phyloP scores from a whole-genome alignment of 2,797 vertebrate genomes.

The Meda fulgida region DNA sequence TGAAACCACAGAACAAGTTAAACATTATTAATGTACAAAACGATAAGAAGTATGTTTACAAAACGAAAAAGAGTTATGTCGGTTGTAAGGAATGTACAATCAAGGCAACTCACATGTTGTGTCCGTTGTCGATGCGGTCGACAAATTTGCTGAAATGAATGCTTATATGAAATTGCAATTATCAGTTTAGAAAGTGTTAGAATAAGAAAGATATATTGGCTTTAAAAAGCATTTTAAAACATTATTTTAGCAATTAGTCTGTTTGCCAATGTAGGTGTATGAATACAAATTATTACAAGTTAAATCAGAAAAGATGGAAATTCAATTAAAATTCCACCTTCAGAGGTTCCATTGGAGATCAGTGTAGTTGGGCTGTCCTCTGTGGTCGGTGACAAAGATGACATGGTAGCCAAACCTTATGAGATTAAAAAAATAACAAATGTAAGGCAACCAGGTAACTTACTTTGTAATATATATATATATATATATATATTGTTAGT shows the following conservation, averaged over 20 bases:
- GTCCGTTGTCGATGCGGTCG: not conserved
- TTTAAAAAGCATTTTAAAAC: not conserved
- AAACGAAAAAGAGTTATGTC: not conserved
- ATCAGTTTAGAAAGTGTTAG: not conserved
- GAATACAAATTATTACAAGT: not conserved
- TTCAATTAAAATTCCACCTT: not conserved
- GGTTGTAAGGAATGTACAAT: not conserved
- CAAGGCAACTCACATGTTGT: not conserved
- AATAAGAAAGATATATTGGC: not conserved
- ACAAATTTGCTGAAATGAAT: not conserved
- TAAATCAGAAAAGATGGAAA: not conserved
- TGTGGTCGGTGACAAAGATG: not conserved
- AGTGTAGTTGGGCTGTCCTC: not conserved
- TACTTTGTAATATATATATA: not conserved
- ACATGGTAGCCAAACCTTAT: not conserved
- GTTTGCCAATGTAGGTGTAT: not conserved
- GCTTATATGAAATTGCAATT: not conserved
- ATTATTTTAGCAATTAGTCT: not conserved
- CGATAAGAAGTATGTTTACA: not conserved
- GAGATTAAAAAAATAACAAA: too few relatives aligned
- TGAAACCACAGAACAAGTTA: slow-evolving; percentile 1
- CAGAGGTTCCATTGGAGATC: not conserved
- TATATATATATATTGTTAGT: not conserved
- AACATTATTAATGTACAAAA: not conserved
- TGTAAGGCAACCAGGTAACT: too few relatives aligned